Evolutionary conservation across 2,797 vertebrate species (phyloP).

Genomic region (Pangasius larnaudii): DNA sequence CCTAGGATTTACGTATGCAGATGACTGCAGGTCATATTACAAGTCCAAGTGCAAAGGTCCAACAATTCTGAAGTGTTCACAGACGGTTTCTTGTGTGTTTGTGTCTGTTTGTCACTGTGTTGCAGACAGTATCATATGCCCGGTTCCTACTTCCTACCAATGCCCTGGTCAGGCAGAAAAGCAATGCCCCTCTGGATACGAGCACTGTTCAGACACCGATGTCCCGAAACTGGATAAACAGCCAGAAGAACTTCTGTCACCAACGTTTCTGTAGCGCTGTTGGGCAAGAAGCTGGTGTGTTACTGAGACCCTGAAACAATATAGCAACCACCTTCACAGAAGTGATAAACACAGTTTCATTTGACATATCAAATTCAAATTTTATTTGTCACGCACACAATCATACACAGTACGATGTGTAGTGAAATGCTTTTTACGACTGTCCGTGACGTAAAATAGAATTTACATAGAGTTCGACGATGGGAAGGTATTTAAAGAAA

Average conservation of each 20-base stretch:
- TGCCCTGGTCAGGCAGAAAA: constrained; percentile 87
- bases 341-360: neutral
- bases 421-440: too few relatives aligned
- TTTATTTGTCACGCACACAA: too few relatives aligned
- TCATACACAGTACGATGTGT: too few relatives aligned
- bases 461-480: too few relatives aligned
- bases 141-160: constrained; percentile 93
- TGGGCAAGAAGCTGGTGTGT: constrained; percentile 70
- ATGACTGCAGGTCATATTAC: neutral
- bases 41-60: neutral
- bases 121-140: constrained; percentile 93
- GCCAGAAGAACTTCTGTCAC: constrained; percentile 74
- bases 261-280: constrained; percentile 65
- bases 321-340: neutral
- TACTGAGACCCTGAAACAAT: neutral
- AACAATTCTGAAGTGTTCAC: constrained; percentile 1
- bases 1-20: neutral
- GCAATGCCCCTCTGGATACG: constrained; percentile 68
- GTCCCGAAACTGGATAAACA: constrained; percentile 72
- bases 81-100: neutral
- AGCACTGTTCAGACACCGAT: constrained; percentile 69
- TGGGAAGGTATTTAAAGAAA: too few relatives aligned
- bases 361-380: neutral
- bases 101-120: constrained; percentile 16
- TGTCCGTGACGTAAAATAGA: too few relatives aligned